Conservation (phyloP, 2,888 invertebrate species). For the Oscheius sp. region DNA sequence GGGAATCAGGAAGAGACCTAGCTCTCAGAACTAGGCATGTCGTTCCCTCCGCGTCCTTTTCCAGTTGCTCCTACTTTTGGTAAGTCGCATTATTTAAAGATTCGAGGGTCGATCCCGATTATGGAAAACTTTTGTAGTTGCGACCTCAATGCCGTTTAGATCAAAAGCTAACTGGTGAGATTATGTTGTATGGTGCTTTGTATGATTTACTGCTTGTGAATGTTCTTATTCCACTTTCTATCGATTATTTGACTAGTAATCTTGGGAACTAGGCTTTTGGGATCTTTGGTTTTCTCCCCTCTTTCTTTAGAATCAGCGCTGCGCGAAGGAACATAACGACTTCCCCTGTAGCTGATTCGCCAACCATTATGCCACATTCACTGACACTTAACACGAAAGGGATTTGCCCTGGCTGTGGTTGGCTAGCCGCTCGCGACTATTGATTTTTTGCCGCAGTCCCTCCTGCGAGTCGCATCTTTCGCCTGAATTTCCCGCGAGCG, state of each 20-base stretch:
- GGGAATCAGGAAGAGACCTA: too few relatives aligned
- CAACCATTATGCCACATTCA: constrained; percentile 24
- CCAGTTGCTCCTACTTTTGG: constrained; percentile 34
- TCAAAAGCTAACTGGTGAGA: background rate
- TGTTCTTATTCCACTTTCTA: constrained; percentile 2
- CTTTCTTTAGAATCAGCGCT: background rate
- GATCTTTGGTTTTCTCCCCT: background rate
- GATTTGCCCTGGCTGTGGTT: constrained; percentile 22
- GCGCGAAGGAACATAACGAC: constrained; percentile 10
- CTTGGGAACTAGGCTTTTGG: background rate
- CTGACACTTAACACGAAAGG: constrained; percentile 23
- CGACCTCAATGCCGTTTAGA: background rate
- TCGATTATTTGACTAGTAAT: background rate
- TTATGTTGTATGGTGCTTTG: constrained; percentile 18
- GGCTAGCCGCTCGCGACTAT: constrained; percentile 25
- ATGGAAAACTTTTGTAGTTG: constrained; percentile 9
- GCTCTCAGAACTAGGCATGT: constrained; percentile 30
- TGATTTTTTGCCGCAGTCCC: constrained; percentile 22
- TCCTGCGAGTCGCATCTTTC: constrained; percentile 27
- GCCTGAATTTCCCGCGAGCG: constrained; percentile 30
- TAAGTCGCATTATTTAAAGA: constrained; percentile 28
- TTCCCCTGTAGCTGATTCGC: constrained; percentile 6
- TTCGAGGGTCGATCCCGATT: too few relatives aligned
- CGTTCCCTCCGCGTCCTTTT: constrained; percentile 38
- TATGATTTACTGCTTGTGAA: background rate